phyloP scores from a whole-genome alignment of 2,113 vertebrate species.

The Phoxinus phoxinus region DNA sequence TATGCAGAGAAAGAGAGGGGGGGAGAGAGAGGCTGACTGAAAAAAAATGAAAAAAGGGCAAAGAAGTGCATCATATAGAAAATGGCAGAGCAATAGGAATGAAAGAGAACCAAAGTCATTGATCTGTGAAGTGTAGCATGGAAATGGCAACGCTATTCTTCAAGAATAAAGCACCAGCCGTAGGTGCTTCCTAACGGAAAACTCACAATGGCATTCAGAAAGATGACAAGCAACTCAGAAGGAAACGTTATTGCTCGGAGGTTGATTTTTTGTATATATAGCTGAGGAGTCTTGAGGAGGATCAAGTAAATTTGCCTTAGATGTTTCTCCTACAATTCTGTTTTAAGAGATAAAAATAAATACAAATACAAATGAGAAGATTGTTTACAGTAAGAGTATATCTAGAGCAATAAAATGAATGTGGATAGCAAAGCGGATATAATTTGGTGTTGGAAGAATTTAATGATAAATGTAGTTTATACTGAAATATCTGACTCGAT shows the following conservation, averaged over 20 bases:
- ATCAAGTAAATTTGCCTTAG: constrained; percentile 10
- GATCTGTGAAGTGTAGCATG: constrained; percentile 25
- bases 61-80: constrained; percentile 24
- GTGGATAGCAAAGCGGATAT: not conserved
- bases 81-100: constrained; percentile 13
- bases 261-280: not conserved
- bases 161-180: constrained; percentile 6
- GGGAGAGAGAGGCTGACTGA: not conserved
- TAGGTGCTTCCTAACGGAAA: constrained; percentile 4
- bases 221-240: not conserved
- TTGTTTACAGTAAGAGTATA: not conserved
- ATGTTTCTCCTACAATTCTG: not conserved
- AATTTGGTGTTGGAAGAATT: not conserved
- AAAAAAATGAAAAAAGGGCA: constrained; percentile 6
- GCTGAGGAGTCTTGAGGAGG: not conserved
- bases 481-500: not conserved
- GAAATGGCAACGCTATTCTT: constrained; percentile 14
- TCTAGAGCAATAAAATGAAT: not conserved
- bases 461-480: not conserved
- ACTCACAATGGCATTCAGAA: constrained; percentile 9
- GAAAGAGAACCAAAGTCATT: constrained; percentile 24
- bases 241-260: not conserved
- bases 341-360: not conserved
- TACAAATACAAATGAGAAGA: not conserved
- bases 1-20: constrained; percentile 8